A percentile compares a stretch with the other conserved stretches of the same genome.
These are phyloP conservation scores for Heterodera carotae DNA, from an alignment of 1,140 invertebrate species.

Conservation along the genomic window DNA sequence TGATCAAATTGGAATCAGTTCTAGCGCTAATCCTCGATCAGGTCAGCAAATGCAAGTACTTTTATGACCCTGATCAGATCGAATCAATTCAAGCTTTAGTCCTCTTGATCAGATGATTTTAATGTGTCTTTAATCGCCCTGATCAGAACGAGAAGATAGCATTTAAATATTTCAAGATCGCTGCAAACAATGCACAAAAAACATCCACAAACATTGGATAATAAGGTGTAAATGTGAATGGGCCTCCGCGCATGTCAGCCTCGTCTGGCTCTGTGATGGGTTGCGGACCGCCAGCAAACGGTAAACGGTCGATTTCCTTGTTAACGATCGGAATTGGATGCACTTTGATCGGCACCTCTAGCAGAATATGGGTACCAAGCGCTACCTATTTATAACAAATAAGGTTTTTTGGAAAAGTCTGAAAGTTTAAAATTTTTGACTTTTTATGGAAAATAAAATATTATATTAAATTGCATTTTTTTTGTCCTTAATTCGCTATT, in stretches of 20 bases:
- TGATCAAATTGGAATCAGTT: too few relatives aligned
- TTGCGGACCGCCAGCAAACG: conserved; percentile 40
- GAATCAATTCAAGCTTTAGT: too few relatives aligned
- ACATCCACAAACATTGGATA: conserved; percentile 27
- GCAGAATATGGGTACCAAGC: conserved; percentile 36
- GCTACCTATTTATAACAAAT: conserved; percentile 28
- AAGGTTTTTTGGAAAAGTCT: too few relatives aligned
- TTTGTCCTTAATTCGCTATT: too few relatives aligned
- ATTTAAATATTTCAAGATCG: not conserved
- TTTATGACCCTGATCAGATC: too few relatives aligned
- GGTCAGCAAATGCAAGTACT: too few relatives aligned
- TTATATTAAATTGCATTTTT: too few relatives aligned
- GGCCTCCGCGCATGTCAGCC: conserved; percentile 36
- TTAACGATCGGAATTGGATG: conserved; percentile 48
- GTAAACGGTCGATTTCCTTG: conserved; percentile 41
- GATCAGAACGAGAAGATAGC: not conserved
- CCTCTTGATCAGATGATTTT: too few relatives aligned
- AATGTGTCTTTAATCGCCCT: not conserved
- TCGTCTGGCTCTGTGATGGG: conserved; percentile 39
- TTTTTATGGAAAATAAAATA: too few relatives aligned
- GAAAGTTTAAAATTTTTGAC: too few relatives aligned
- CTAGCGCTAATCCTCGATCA: too few relatives aligned
- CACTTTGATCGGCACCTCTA: conserved; percentile 41
- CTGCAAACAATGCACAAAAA: not conserved
- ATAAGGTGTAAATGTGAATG: conserved; percentile 39